Base-by-base conservation (phyloP, 1,140 invertebrate genomes). In the Acromyrmex echinatior region DNA sequence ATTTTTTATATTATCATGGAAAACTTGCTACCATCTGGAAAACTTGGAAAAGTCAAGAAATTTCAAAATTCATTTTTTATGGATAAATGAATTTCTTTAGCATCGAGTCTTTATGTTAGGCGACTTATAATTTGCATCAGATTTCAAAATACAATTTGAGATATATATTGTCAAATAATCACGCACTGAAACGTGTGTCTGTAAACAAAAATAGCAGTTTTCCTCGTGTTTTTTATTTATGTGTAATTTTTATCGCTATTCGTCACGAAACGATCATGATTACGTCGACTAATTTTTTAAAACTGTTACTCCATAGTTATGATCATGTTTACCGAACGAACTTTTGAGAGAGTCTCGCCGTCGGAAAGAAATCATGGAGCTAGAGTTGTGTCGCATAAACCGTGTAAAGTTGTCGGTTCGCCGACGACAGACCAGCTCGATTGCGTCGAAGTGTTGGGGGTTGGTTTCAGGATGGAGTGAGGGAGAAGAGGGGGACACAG, bases 371-470 rank as follows among this genome's bases (percentile, higher is more conserved):
- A 71, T 65, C 58, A 73, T 45, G 45, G 21, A 35, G 6, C 16
- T 35, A 39, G 49, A 58, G 25, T n/a, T 35, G 35, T 56, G 76
- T 60, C 80, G 60, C 80, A 85, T 85, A 85, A 80, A 58, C 66
- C 70, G 58, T 35, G 45, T 71, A 76, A 87, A 87, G 78, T 89
- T 81, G 76, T 65, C 85, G 74, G 63, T 74, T 79, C 84, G 60
- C n/a, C 62, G 51, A 39, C 56, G 66, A 71, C 53, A 77, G 53
- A 65, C 28, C 14, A 56, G 16, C 58, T 71, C 51, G 76, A 71
- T 85, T 71, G 82, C 76, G 71, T 88, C 65, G 51, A 82, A 84
- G 84, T 56, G 63, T 31, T 68, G 16, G 86, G 87, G 87, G 62
- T 81, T 87, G 85, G 62, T 91, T 86, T 76, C 70, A 74, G 39